Conservation (phyloP, 2,113 vertebrate species). For the Mesoclemmys tuberculata region DNA sequence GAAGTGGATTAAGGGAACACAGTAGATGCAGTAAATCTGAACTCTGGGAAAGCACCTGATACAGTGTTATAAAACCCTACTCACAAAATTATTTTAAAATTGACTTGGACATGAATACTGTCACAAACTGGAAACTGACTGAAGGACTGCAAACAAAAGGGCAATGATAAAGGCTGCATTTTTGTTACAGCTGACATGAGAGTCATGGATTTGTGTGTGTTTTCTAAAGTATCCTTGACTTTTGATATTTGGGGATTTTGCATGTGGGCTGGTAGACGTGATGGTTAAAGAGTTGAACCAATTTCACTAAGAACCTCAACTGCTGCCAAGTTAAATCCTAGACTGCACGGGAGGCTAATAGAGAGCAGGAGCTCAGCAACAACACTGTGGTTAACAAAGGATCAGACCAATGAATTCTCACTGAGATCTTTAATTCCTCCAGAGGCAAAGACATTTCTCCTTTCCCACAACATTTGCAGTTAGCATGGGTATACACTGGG, state of each 20-base stretch:
- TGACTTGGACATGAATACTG: not conserved
- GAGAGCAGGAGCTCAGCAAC: slow-evolving; percentile 66
- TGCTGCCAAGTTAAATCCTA: slow-evolving; percentile 69
- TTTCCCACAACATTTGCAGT: slow-evolving; percentile 34
- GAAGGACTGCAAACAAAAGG: slow-evolving; percentile 27
- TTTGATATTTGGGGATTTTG: slow-evolving; percentile 65
- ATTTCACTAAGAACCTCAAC: slow-evolving; percentile 67
- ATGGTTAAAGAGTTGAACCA: slow-evolving; percentile 63
- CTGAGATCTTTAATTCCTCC: slow-evolving; percentile 63
- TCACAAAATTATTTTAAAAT: slow-evolving; percentile 6
- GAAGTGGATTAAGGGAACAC: not conserved
- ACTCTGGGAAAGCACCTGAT: not conserved
- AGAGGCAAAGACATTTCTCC: slow-evolving; percentile 54
- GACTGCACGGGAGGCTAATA: slow-evolving; percentile 63
- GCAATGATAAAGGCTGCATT: slow-evolving; percentile 33
- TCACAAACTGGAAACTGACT: not conserved
- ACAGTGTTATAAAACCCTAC: not conserved
- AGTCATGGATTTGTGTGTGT: slow-evolving; percentile 43
- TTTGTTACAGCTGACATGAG: slow-evolving; percentile 55
- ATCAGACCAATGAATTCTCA: slow-evolving; percentile 55
- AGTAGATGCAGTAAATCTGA: not conserved
- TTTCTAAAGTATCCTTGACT: slow-evolving; percentile 62
- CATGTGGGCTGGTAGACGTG: slow-evolving; percentile 64
- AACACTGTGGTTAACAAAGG: slow-evolving; percentile 70
- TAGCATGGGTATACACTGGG: slow-evolving; percentile 4